These are phyloP conservation scores for Accipiter virgatus DNA, from an alignment of 2,113 vertebrate species.

Conservation along the genomic window DNA sequence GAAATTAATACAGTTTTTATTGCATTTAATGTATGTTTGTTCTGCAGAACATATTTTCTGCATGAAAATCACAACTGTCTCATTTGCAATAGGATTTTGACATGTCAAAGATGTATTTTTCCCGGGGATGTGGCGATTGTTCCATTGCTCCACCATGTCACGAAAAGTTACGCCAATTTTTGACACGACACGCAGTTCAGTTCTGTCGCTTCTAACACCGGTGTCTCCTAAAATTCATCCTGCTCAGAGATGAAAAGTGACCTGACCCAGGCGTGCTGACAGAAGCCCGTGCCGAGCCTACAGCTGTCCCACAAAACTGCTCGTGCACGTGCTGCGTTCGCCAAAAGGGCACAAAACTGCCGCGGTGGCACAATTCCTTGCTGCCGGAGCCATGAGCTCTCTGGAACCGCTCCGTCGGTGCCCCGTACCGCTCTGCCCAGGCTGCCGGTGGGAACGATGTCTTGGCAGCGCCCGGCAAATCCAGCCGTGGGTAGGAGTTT, in stretches of 20 bases:
- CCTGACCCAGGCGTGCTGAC: not conserved
- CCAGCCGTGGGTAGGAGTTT: not conserved
- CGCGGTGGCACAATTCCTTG: not conserved
- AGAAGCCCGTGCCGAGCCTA: not conserved
- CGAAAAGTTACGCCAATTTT: not conserved
- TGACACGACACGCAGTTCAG: not conserved
- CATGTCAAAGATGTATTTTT: not conserved
- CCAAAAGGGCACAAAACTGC: not conserved
- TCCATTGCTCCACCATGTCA: not conserved
- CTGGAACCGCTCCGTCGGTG: rapidly evolving
- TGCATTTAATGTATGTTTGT: not conserved
- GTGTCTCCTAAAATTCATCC: not conserved
- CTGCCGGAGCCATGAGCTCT: not conserved
- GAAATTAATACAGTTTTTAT: not conserved
- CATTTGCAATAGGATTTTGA: not conserved
- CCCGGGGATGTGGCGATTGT: not conserved
- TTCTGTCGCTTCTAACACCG: not conserved
- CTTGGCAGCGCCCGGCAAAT: not conserved
- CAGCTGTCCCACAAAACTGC: not conserved
- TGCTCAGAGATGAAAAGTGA: not conserved
- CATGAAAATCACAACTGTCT: not conserved
- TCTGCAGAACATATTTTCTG: not conserved
- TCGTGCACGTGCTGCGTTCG: not conserved
- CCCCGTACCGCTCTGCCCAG: rapidly evolving
- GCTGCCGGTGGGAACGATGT: rapidly evolving